These are phyloP conservation scores for Sebastes reedi DNA, from an alignment of 2,797 vertebrate genomes.

Conservation along the genomic window DNA sequence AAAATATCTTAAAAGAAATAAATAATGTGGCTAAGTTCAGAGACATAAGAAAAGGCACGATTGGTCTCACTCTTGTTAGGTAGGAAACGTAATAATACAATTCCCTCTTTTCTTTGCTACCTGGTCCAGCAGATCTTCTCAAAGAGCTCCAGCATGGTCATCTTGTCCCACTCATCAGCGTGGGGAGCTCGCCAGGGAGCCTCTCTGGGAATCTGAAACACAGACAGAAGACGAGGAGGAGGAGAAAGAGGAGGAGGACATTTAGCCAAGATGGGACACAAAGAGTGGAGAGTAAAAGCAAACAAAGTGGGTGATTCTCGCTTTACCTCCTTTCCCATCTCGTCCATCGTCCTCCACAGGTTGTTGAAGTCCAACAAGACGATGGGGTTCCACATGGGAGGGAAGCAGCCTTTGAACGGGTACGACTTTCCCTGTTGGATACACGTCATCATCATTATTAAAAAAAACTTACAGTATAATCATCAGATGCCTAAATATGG, in stretches of 20 bases:
- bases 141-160: constrained; percentile 93
- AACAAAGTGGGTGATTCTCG: accelerated
- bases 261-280: neutral
- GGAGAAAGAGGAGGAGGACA: neutral
- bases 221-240: neutral
- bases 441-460: constrained; percentile 18
- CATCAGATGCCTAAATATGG: neutral
- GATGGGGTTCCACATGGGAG: constrained; percentile 92
- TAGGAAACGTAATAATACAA: no score
- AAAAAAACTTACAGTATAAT: neutral
- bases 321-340: constrained; percentile 94
- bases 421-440: constrained; percentile 89
- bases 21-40: neutral
- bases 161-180: constrained; percentile 96
- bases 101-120: constrained; percentile 66
- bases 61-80: neutral
- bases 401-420: constrained; percentile 89
- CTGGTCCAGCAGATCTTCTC: constrained; percentile 94
- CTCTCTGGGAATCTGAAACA: constrained; percentile 90
- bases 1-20: no score
- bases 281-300: neutral
- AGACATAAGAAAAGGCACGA: neutral
- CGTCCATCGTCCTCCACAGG: constrained; percentile 93
- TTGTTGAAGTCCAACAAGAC: constrained; percentile 92
- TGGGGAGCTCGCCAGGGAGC: constrained; percentile 94